Base-by-base conservation (phyloP, 2,113 vertebrate genomes). In the Oenanthe melanoleuca region DNA sequence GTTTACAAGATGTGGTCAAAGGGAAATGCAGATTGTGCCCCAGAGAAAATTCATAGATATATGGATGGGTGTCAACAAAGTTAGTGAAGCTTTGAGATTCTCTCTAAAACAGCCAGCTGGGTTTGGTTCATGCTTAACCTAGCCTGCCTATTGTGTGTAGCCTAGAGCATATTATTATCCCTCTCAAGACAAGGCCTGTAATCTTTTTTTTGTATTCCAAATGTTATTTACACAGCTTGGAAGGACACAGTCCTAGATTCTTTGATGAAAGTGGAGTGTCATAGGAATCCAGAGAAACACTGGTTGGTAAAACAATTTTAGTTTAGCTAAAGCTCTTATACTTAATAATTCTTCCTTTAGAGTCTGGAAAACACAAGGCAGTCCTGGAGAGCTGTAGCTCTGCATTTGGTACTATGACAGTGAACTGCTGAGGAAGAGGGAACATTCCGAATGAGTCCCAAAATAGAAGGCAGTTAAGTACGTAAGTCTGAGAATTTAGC, bases 391-490 rank as follows among this genome's bases (percentile, higher is more conserved):
- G 24, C 52, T 71, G 44, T 63, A 64, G 83, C 69, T 67, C 64
- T 67, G 2, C 2, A 0, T 81, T 77, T 80, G 40, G 49, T 71
- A 21, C 47, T 71, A 14, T 67, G 80, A 49, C 47, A 88, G 67
- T 84, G 80, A 88, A 74, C 78, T 80, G n/a, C 56, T 63, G 20
- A 84, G 69, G 69, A 71, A 91, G 77, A 88, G 72, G 78, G 77
- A 94, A 60, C 69, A 71, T 91, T 94, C 72, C 0, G 0, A 86
- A 57, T 53, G 63, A 67, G 47, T 88, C 86, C 49, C 73, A 67
- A 75, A 96, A 60, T n/a, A 92, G 88, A 91, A 88, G 37, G 56
- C 57, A 84, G 69, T 86, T 81, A 40, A 92, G 56, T 78, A 78
- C 0, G 1, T 66, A 82, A 83, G 75, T 61, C 55, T 2, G 6